These are phyloP conservation scores for Gymnocephalus cernua DNA, from an alignment of 2,113 vertebrate genomes.

Conservation along the genomic window DNA sequence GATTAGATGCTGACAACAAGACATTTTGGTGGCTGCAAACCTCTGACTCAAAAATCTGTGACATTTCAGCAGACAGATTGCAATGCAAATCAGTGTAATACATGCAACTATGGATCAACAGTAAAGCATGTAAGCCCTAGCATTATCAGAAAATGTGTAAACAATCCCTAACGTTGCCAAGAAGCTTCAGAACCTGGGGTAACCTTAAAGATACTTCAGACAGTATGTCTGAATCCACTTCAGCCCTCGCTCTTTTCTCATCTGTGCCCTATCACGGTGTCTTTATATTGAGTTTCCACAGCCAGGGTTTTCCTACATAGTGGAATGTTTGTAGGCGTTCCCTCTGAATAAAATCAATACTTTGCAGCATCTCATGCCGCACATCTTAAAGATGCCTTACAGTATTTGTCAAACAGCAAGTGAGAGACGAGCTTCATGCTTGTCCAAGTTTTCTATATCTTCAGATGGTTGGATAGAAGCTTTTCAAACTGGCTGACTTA, in stretches of 20 bases:
- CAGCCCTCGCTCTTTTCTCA: neutral
- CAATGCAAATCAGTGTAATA: neutral
- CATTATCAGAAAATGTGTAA: neutral
- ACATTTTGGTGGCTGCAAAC: neutral
- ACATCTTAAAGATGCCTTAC: neutral
- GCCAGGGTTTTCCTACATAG: too few relatives aligned
- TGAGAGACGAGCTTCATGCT: neutral
- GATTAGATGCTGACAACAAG: neutral
- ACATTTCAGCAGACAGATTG: neutral
- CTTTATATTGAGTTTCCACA: neutral
- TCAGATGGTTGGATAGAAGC: neutral
- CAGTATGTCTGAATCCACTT: neutral
- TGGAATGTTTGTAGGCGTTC: neutral
- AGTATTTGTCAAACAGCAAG: slow-evolving; percentile 10
- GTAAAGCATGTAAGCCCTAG: neutral
- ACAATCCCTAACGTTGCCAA: neutral
- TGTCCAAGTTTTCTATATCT: neutral
- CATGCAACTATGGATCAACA: neutral
- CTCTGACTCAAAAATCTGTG: neutral
- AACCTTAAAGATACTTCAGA: slow-evolving; percentile 1
- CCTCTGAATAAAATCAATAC: slow-evolving; percentile 44
- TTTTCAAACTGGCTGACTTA: neutral
- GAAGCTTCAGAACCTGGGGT: neutral
- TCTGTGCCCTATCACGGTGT: neutral
- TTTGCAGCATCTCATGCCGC: slow-evolving; percentile 10